Conservation (phyloP, 2,113 vertebrate genomes). For the Gallinago media region DNA sequence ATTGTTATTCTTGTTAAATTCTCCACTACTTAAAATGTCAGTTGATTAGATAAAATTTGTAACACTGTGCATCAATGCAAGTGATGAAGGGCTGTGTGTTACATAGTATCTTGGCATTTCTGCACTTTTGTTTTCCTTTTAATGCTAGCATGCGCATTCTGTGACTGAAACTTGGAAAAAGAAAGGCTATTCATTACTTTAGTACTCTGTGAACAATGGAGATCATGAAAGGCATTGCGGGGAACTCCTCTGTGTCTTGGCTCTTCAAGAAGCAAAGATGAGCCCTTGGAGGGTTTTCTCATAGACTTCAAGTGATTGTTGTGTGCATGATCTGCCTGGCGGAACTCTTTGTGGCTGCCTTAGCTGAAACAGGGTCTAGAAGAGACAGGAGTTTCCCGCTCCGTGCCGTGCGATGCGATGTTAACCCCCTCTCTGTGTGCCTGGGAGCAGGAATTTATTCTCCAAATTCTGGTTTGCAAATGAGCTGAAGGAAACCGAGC, state of each 20-base stretch:
- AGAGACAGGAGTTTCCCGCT: neutral
- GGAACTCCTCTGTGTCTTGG: slow-evolving; percentile 46
- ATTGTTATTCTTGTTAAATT: slow-evolving; percentile 80
- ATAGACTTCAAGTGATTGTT: slow-evolving; percentile 56
- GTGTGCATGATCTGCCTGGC: slow-evolving; percentile 58
- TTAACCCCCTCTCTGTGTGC: neutral
- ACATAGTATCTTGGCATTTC: slow-evolving; percentile 52
- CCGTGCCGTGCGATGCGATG: neutral
- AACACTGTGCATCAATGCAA: slow-evolving; percentile 57
- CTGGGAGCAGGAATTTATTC: neutral
- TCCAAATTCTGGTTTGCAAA: neutral
- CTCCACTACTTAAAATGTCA: slow-evolving; percentile 72
- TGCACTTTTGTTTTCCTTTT: slow-evolving; percentile 68
- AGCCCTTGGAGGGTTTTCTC: slow-evolving; percentile 25
- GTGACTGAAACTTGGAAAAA: slow-evolving; percentile 56
- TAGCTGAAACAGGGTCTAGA: neutral
- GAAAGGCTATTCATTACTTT: slow-evolving; percentile 66
- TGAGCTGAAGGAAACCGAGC: neutral
- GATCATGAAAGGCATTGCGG: slow-evolving; percentile 54
- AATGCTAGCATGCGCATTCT: slow-evolving; percentile 26
- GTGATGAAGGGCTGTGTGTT: slow-evolving; percentile 56
- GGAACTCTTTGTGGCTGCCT: slow-evolving; percentile 45
- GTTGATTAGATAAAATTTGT: slow-evolving; percentile 78
- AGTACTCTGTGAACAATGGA: slow-evolving; percentile 36
- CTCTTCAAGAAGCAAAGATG: slow-evolving; percentile 45